A percentile compares a stretch with the other conserved stretches of the same genome.
phyloP scores from a whole-genome alignment of 2,888 invertebrate genomes.

The Byasa hedistus region DNA sequence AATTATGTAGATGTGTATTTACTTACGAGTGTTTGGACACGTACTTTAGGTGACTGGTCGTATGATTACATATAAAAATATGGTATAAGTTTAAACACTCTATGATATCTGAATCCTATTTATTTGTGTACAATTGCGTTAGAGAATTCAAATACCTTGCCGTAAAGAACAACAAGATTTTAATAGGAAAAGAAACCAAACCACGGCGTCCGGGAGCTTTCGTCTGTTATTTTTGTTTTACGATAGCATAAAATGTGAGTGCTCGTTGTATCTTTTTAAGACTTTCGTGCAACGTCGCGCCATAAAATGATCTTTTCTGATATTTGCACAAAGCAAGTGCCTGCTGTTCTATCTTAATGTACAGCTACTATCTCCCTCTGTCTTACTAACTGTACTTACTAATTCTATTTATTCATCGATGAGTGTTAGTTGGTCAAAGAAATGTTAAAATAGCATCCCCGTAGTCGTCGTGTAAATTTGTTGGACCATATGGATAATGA shows the following conservation, averaged over 20 bases:
- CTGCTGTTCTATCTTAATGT: neutral
- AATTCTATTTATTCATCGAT: no score
- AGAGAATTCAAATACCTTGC: neutral
- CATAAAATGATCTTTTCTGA: conserved; percentile 20
- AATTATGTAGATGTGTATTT: no score
- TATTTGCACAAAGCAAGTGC: conserved; percentile 7
- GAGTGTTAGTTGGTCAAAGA: no score
- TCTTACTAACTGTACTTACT: no score
- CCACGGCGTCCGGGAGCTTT: conserved; percentile 32
- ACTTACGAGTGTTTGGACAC: no score
- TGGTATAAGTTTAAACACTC: no score
- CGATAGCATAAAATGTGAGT: conserved; percentile 45
- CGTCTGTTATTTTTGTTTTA: conserved; percentile 49
- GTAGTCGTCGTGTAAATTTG: no score
- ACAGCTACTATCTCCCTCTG: neutral
- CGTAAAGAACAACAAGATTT: conserved; percentile 29
- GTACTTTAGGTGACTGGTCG: no score
- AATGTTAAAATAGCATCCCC: no score
- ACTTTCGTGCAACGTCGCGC: conserved; percentile 29
- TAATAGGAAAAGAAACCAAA: conserved; percentile 32
- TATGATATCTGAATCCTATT: no score
- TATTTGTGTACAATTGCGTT: neutral
- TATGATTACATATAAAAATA: no score
- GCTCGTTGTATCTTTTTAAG: conserved; percentile 45
- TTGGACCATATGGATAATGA: no score